These are phyloP conservation scores for Blennius ocellaris DNA, from an alignment of 2,113 vertebrate species.

Conservation along the genomic window DNA sequence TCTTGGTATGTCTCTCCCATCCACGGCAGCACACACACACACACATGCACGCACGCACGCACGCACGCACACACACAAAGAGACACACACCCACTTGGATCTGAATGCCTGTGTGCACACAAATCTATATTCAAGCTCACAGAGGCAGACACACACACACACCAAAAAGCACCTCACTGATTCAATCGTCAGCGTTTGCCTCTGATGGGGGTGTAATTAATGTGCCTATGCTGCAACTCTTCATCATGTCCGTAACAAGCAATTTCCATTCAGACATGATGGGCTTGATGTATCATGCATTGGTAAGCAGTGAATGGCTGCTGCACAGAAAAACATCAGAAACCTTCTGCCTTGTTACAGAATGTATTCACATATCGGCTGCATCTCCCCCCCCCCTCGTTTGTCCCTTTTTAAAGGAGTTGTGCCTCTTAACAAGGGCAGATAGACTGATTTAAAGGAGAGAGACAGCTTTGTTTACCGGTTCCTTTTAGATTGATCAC, in stretches of 20 bases:
- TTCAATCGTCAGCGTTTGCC: slow-evolving; percentile 51
- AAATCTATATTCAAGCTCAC: slow-evolving; percentile 40
- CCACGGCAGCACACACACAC: slow-evolving; percentile 19
- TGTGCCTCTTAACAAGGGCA: slow-evolving; percentile 64
- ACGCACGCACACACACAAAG: slow-evolving; percentile 10
- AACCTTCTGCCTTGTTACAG: slow-evolving; percentile 32
- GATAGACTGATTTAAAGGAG: slow-evolving; percentile 63
- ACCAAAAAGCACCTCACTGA: slow-evolving; percentile 40
- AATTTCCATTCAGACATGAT: slow-evolving; percentile 61
- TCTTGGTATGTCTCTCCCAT: slow-evolving; percentile 39
- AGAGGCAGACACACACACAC: background rate
- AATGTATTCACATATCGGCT: slow-evolving; percentile 38
- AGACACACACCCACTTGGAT: slow-evolving; percentile 16
- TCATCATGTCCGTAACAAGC: slow-evolving; percentile 74
- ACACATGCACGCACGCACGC: slow-evolving; percentile 28
- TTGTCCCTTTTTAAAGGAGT: slow-evolving; percentile 50
- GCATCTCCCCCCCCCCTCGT: slow-evolving; percentile 36
- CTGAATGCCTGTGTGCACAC: slow-evolving; percentile 24
- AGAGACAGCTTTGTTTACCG: slow-evolving; percentile 65
- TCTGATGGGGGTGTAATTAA: slow-evolving; percentile 72
- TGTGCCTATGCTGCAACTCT: slow-evolving; percentile 57
- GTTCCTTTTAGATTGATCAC: slow-evolving; percentile 70
- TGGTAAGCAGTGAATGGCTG: slow-evolving; percentile 29
- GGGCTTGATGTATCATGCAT: slow-evolving; percentile 48
- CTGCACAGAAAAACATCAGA: slow-evolving; percentile 22